A percentile compares a stretch with the other conserved stretches of the same genome.
These are phyloP conservation scores for Diabrotica balteata DNA, from an alignment of 2,888 invertebrate species.

Conservation along the genomic window DNA sequence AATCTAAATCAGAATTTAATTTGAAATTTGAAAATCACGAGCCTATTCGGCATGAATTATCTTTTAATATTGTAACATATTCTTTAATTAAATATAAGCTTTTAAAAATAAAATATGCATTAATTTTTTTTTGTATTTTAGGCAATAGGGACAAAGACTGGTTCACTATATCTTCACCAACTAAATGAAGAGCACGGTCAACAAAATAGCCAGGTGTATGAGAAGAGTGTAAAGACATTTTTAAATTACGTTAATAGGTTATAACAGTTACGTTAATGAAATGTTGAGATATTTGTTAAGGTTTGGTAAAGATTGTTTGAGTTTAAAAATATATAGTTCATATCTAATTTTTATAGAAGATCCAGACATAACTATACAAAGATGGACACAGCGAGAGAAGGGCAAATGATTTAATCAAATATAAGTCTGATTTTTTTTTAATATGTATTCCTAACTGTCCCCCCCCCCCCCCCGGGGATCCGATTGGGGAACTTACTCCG, in stretches of 20 bases:
- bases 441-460: no score
- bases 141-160: slow-evolving; percentile 61
- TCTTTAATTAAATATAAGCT: background rate
- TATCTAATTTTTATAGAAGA: no score
- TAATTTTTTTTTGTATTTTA: slow-evolving; percentile 46
- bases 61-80: background rate
- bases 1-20: no score
- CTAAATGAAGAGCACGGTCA: slow-evolving; percentile 59
- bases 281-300: background rate
- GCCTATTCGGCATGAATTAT: no score
- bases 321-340: background rate
- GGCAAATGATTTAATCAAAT: no score
- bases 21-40: no score
- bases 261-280: slow-evolving; percentile 32
- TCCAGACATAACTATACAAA: no score
- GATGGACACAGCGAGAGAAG: no score
- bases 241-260: slow-evolving; percentile 60
- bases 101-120: background rate
- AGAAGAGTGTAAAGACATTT: slow-evolving; percentile 60
- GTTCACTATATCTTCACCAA: slow-evolving; percentile 60
- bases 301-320: slow-evolving; percentile 9
- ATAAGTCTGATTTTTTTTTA: no score
- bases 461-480: no score
- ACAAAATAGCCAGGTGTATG: slow-evolving; percentile 54
- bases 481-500: no score